Percentiles rank a stretch among this genome's conserved stretches.
Conservation (phyloP, 2,888 invertebrate genomes). For the Acholoe squamosa region DNA sequence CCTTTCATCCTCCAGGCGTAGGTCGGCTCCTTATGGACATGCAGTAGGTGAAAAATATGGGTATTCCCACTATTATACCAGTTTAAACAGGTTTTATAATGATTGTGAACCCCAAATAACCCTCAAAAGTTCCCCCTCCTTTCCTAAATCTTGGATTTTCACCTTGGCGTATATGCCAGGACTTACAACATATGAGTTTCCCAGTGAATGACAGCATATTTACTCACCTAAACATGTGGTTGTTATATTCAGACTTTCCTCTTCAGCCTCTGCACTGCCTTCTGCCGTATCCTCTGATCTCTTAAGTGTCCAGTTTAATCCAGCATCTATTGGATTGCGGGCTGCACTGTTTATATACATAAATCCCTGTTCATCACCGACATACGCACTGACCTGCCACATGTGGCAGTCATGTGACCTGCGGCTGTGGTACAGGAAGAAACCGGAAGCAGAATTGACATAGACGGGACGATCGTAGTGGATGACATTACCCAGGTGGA, state of each 20-base stretch:
- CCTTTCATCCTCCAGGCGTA: too few relatives aligned
- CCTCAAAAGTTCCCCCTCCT: too few relatives aligned
- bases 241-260: background rate
- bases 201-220: background rate
- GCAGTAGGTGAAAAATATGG: too few relatives aligned
- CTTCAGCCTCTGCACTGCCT: background rate
- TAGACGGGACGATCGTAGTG: conserved; percentile 39
- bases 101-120: too few relatives aligned
- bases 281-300: background rate
- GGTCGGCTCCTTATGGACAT: too few relatives aligned
- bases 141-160: too few relatives aligned
- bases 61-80: too few relatives aligned
- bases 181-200: too few relatives aligned
- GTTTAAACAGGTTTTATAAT: too few relatives aligned
- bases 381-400: conserved; percentile 4
- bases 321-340: background rate
- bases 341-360: background rate
- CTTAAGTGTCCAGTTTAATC: background rate
- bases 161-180: too few relatives aligned
- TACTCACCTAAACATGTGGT: background rate
- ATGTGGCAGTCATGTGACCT: background rate
- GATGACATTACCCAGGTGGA: conserved; percentile 14
- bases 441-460: background rate
- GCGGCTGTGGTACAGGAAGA: conserved; percentile 16
- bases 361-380: background rate